Evolutionary conservation across 2,113 vertebrate species (phyloP), one percentile per base, ranked within the genome.

Genomic region (Phainopepla nitens): DNA sequence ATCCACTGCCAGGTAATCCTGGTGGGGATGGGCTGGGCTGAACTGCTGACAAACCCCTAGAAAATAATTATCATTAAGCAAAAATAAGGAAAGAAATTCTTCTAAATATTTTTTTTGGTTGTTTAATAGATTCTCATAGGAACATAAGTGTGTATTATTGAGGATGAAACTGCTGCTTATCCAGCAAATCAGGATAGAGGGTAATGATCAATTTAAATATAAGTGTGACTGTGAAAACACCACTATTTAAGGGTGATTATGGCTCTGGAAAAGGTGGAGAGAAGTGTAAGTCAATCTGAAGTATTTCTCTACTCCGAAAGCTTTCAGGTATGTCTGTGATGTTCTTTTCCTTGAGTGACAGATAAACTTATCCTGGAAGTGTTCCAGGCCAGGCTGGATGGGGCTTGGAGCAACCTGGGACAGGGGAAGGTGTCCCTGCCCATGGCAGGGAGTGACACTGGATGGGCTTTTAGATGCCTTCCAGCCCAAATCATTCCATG

Each of bases 361-460:
- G 13, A 53, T 28, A 69, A 60, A 39, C 3, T 3, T 23, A 15
- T 28, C 23, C 47, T 69, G 54, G 39, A 5, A 69, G 4, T 6
- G 5, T 1, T 1, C 39, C 3, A 39, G 28, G 23, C 8, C 39
- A 53, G 53, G 53, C 0, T 77, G 54, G 45, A 42, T 0, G 1
- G 13, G 31, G 16, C 20, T 82, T 35, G 72, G 36, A 77, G 1
- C 33, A 33, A 1, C 27, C 53, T 44, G 62, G 18, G 2, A 0
- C 0, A 19, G 22, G 19, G 39, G 33, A 7, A 68, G 33, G 7
- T 75, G 42, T 57, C 51, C 51, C 35, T 66, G 60, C 16, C 35
- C 42, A 9, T 31, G 51, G 35, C 35, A 75, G 42, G 15, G 41
- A 5, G 3, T 39, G n/a, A 19, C 0, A 21, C 13, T 42, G 44